Percentiles rank a stretch among this genome's conserved stretches.
These are phyloP conservation scores for Spheniscus mendiculus DNA, from an alignment of 2,113 vertebrate genomes.

Conservation along the genomic window DNA sequence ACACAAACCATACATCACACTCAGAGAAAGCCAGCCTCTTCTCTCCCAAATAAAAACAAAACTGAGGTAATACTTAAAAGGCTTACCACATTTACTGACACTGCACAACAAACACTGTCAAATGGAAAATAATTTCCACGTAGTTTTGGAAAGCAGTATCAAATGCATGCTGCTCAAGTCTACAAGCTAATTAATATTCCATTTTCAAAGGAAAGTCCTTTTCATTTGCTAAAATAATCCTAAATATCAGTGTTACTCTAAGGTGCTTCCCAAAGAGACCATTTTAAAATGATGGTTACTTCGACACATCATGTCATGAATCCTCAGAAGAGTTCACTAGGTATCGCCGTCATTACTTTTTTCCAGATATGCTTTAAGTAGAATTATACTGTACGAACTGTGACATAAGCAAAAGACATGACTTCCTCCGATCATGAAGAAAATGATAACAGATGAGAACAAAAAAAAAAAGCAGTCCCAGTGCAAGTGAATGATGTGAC, in stretches of 20 bases:
- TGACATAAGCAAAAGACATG: background rate
- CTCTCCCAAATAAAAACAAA: background rate
- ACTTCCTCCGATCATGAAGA: background rate
- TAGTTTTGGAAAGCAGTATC: background rate
- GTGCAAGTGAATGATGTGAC: background rate
- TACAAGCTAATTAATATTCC: background rate
- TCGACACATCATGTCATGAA: background rate
- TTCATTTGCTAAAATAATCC: background rate
- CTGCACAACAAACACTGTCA: background rate
- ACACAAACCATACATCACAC: background rate
- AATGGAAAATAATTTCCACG: background rate
- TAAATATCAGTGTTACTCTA: background rate
- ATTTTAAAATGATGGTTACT: background rate
- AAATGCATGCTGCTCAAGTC: background rate
- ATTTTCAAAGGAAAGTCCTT: background rate
- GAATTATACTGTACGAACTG: background rate
- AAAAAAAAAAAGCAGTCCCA: background rate
- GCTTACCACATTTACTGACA: background rate
- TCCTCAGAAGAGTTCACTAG: background rate
- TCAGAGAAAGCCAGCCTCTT: background rate
- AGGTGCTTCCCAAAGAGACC: background rate
- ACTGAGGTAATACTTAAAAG: background rate
- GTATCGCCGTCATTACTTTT: background rate
- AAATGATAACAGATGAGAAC: background rate
- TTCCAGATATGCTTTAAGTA: background rate